These are phyloP conservation scores for Glomeris maerens DNA, from an alignment of 1,140 invertebrate genomes.

Conservation along the genomic window DNA sequence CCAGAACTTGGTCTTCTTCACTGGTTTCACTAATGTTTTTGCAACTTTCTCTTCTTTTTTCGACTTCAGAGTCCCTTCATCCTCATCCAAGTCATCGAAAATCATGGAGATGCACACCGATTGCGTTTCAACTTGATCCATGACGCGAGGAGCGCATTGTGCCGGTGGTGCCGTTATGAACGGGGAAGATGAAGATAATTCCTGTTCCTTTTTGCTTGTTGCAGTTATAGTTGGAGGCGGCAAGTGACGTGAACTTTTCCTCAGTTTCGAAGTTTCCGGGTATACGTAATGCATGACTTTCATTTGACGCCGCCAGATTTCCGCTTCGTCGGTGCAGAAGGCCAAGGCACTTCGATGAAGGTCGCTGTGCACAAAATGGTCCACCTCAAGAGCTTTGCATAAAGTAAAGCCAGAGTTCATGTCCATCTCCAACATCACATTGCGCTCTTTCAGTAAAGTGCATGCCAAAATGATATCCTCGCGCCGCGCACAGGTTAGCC, in stretches of 20 bases:
- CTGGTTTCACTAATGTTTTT: background rate
- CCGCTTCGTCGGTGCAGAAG: constrained; percentile 22
- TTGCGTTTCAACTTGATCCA: constrained; percentile 1
- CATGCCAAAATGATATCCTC: constrained; percentile 30
- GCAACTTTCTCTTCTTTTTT: background rate
- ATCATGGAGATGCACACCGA: constrained; percentile 12
- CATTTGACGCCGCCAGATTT: constrained; percentile 24
- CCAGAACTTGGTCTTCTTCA: constrained; percentile 3
- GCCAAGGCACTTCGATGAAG: constrained; percentile 19
- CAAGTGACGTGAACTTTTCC: background rate
- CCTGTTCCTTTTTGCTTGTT: background rate
- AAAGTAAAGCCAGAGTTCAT: constrained; percentile 27
- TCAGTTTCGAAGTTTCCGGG: background rate
- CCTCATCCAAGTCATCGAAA: constrained; percentile 12
- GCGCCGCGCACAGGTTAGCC: constrained; percentile 25
- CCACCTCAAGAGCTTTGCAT: constrained; percentile 14
- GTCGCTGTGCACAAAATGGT: constrained; percentile 16
- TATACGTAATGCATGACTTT: constrained; percentile 18
- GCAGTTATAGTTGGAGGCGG: background rate
- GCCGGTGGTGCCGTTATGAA: background rate
- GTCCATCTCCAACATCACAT: constrained; percentile 29
- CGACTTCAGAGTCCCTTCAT: background rate
- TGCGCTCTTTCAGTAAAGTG: constrained; percentile 26
- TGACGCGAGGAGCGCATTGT: background rate
- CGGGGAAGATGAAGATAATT: background rate